Percentiles rank a stretch among this genome's conserved stretches.
phyloP scores from a whole-genome alignment of 2,113 vertebrate species.

The Callorhinus ursinus region DNA sequence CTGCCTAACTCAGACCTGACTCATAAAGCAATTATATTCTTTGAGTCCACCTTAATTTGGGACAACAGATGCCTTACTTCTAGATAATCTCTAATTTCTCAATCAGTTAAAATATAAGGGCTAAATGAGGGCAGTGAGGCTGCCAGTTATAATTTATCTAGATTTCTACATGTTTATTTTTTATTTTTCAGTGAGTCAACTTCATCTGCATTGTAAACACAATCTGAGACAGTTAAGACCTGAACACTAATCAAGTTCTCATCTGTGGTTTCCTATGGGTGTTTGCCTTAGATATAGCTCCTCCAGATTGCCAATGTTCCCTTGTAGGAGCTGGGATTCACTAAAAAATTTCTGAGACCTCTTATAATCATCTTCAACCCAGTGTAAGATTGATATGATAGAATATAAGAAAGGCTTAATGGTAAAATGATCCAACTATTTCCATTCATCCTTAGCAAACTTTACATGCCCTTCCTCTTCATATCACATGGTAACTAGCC shows the following conservation, averaged over 20 bases:
- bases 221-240: not conserved
- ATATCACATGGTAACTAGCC: not conserved
- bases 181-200: not conserved
- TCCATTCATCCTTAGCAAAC: not conserved
- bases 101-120: not conserved
- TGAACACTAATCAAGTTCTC: not conserved
- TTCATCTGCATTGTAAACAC: not conserved
- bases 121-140: not conserved
- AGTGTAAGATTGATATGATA: not conserved
- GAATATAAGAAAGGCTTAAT: not conserved
- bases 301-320: not conserved
- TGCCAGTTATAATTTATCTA: not conserved
- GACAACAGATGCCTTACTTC: not conserved
- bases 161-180: not conserved
- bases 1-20: not conserved
- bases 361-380: not conserved
- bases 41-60: not conserved
- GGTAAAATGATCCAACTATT: not conserved
- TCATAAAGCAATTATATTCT: not conserved
- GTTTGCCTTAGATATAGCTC: not conserved
- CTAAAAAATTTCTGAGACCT: not conserved
- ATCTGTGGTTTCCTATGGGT: not conserved
- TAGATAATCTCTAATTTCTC: not conserved
- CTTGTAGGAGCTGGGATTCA: not conserved
- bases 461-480: too few species aligned